Conservation (phyloP, 1,140 invertebrate species). For the Lordiphosa mommai region DNA sequence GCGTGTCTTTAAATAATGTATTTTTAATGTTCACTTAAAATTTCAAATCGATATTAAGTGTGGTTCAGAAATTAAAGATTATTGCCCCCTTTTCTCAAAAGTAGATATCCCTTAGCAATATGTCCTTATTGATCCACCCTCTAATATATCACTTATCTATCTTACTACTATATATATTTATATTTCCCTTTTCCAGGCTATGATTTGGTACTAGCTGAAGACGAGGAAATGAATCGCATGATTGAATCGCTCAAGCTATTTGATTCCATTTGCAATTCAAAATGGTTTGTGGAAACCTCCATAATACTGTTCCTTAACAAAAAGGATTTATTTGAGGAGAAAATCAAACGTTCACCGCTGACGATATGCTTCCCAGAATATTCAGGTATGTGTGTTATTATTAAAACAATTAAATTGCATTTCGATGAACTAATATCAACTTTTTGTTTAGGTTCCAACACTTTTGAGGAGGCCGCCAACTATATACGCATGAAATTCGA, state of each 20-base stretch:
- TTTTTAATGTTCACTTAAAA: too few species aligned
- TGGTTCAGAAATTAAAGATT: too few species aligned
- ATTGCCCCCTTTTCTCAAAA: too few species aligned
- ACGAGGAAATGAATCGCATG: slow-evolving; percentile 95
- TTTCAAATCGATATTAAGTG: too few species aligned
- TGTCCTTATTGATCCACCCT: too few species aligned
- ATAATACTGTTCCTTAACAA: slow-evolving; percentile 98
- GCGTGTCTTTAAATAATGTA: too few species aligned
- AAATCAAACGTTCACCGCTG: slow-evolving; percentile 93
- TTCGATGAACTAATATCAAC: slow-evolving; percentile 1
- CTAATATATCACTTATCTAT: too few species aligned
- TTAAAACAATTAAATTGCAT: background rate
- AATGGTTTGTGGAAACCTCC: slow-evolving; percentile 99
- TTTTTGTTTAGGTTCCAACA: slow-evolving; percentile 85
- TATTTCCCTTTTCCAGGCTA: slow-evolving; percentile 84
- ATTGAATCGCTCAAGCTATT: slow-evolving; percentile 97
- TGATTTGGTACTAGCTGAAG: slow-evolving; percentile 96
- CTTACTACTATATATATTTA: background rate
- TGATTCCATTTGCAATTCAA: slow-evolving; percentile 98
- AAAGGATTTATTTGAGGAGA: slow-evolving; percentile 97
- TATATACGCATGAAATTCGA: slow-evolving; percentile 96
- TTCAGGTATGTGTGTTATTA: slow-evolving; percentile 82
- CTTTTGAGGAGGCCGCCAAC: slow-evolving; percentile 91
- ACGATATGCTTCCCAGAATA: slow-evolving; percentile 98
- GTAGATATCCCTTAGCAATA: too few species aligned